These are phyloP conservation scores for Ctenopoma multispine DNA, from an alignment of 2,797 vertebrate genomes.

Conservation along the genomic window DNA sequence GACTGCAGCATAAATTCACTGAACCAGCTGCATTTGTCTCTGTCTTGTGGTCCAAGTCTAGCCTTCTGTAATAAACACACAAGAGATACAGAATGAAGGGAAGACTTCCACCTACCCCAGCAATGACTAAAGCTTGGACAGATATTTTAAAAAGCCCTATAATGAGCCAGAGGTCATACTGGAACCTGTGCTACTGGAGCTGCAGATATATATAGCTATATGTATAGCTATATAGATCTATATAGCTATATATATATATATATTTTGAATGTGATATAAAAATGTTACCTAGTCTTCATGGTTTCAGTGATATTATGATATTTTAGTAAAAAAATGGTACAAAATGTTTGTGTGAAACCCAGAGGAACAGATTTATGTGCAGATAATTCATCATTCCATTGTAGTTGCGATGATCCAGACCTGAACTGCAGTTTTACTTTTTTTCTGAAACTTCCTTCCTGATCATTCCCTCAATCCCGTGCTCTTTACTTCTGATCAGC, in stretches of 20 bases:
- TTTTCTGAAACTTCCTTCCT: too few relatives aligned
- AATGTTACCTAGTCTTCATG: background rate
- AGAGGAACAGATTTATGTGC: background rate
- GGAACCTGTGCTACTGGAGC: background rate
- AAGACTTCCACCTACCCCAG: background rate
- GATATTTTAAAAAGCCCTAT: background rate
- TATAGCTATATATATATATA: too few relatives aligned
- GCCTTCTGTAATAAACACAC: background rate
- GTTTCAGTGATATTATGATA: background rate
- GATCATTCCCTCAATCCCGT: too few relatives aligned
- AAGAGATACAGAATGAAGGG: background rate
- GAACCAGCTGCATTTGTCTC: background rate
- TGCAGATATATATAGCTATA: background rate
- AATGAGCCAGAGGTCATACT: constrained; percentile 4
- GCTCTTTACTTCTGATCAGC: too few relatives aligned
- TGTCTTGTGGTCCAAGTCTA: constrained; percentile 2
- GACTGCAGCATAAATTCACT: constrained; percentile 4
- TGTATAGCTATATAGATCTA: too few relatives aligned
- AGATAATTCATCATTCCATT: too few relatives aligned
- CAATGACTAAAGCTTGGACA: background rate
- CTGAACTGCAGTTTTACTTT: too few relatives aligned
- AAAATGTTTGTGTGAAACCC: background rate
- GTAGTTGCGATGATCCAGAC: too few relatives aligned
- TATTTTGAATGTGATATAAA: background rate
- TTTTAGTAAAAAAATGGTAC: background rate